Conservation (phyloP, 2,797 vertebrate species). For the Mus spretus region DNA sequence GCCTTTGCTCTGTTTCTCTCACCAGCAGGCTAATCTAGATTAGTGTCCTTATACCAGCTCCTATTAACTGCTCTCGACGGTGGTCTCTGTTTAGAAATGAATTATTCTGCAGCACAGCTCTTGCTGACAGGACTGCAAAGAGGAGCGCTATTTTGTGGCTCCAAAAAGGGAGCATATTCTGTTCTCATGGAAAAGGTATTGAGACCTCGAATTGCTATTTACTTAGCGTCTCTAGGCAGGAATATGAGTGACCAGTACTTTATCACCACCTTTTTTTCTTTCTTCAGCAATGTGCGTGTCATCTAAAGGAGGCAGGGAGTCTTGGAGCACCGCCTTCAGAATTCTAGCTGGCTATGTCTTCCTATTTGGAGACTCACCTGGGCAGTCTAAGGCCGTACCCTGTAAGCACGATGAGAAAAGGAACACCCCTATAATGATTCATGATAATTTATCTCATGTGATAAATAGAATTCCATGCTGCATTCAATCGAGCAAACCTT, state of each 20-base stretch:
- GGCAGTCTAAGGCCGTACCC: not conserved
- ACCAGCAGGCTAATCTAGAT: not conserved
- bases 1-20: not conserved
- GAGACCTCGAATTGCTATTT: not conserved
- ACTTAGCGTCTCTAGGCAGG: not conserved
- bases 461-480: not conserved
- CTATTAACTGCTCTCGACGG: not conserved
- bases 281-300: not conserved
- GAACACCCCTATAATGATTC: not conserved
- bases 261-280: not conserved
- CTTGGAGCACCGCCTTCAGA: not conserved
- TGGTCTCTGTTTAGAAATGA: constrained; percentile 32
- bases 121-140: not conserved
- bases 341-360: not conserved
- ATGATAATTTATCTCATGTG: constrained; percentile 1
- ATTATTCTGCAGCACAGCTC: not conserved
- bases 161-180: not conserved
- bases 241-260: not conserved
- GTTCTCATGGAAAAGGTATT: not conserved
- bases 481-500: not conserved
- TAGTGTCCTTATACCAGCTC: not conserved
- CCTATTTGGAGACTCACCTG: constrained; percentile 4
- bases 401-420: not conserved
- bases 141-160: not conserved
- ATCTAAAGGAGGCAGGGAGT: constrained; percentile 23